A percentile compares a stretch with the other conserved stretches of the same genome.
Evolutionary conservation across 2,888 invertebrate species (phyloP).

Genomic region (Seira musarum): DNA sequence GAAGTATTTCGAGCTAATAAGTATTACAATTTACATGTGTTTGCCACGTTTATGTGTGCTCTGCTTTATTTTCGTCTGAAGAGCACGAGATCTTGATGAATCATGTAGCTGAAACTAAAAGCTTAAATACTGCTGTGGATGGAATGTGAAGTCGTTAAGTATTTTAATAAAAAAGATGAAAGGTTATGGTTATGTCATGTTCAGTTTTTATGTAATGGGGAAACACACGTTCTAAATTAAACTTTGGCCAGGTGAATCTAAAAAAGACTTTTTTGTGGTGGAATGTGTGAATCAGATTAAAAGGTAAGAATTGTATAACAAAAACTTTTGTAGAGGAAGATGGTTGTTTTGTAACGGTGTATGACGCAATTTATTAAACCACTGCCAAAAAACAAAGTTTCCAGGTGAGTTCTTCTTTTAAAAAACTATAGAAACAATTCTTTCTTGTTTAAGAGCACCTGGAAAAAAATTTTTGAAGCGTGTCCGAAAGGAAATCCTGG

Average conservation of each 20-base stretch:
- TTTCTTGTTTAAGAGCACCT: not conserved
- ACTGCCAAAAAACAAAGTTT: not conserved
- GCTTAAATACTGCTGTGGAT: no score
- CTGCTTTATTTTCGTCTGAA: not conserved
- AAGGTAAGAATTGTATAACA: no score
- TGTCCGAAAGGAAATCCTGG: constrained; percentile 44
- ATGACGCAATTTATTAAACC: not conserved
- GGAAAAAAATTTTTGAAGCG: constrained; percentile 27
- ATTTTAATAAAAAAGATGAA: not conserved
- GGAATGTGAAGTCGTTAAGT: not conserved
- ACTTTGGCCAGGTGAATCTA: not conserved
- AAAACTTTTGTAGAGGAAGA: not conserved
- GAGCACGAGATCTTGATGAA: not conserved
- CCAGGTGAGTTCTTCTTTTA: not conserved
- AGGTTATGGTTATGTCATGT: not conserved
- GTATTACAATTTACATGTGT: not conserved
- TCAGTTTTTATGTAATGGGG: not conserved
- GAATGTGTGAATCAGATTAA: no score
- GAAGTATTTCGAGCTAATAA: not conserved
- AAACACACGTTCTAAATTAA: not conserved
- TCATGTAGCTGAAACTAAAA: no score
- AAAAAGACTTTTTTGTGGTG: no score
- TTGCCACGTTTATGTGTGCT: not conserved
- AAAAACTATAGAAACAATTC: not conserved
- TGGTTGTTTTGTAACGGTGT: constrained; percentile 20